Evolutionary conservation across 2,888 invertebrate species (phyloP).

Genomic region (Brachylomia viminalis): DNA sequence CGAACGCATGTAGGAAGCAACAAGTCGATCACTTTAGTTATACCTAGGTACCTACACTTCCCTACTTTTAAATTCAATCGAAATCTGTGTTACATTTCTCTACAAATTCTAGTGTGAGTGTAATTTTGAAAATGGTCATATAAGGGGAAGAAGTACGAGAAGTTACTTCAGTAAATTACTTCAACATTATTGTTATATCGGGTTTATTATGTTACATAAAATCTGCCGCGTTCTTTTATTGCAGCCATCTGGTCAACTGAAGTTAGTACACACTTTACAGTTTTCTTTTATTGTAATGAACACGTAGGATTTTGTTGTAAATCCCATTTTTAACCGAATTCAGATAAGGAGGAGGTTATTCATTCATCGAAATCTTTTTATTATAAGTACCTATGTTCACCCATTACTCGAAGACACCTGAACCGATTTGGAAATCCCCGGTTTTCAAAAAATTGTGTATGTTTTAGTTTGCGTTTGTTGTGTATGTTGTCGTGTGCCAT

Average conservation of each 20-base stretch:
- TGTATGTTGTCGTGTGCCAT: background rate
- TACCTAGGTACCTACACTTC: background rate
- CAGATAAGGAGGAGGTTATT: too few relatives aligned
- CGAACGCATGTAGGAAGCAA: background rate
- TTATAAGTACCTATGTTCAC: too few relatives aligned
- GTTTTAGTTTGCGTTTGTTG: background rate
- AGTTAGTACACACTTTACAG: conserved; percentile 17
- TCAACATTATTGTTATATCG: background rate
- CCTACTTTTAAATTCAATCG: background rate
- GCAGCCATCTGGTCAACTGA: conserved; percentile 34
- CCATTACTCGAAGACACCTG: too few relatives aligned
- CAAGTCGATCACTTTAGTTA: background rate
- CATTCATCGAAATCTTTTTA: too few relatives aligned
- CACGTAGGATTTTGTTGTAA: conserved; percentile 1
- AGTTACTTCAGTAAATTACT: background rate
- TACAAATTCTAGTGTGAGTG: background rate
- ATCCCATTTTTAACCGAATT: conserved; percentile 1
- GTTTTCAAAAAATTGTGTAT: too few relatives aligned
- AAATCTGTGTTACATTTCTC: background rate
- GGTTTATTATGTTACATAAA: conserved; percentile 38
- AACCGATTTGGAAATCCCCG: too few relatives aligned
- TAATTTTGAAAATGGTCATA: background rate
- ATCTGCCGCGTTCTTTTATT: conserved; percentile 21
- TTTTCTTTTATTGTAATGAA: conserved; percentile 24
- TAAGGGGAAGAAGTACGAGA: too few relatives aligned